A percentile compares a stretch with the other conserved stretches of the same genome.
These are phyloP conservation scores for Drosophila parvula DNA, from an alignment of 1,140 invertebrate genomes.

Conservation along the genomic window DNA sequence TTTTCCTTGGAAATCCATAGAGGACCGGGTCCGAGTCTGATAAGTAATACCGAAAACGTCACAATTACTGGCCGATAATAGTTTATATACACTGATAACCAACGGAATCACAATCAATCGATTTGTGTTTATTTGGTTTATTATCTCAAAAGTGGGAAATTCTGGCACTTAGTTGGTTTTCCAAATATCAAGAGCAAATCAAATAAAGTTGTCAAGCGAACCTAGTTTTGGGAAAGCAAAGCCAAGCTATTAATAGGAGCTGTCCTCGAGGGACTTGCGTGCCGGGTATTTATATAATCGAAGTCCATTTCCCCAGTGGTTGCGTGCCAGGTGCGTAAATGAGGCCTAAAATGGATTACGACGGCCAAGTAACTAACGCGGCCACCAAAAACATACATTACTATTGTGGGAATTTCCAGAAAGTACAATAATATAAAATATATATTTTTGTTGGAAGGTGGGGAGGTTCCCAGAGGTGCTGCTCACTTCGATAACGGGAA, in stretches of 20 bases:
- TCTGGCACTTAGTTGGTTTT: constrained; percentile 28
- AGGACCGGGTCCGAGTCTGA: not conserved
- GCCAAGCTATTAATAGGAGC: constrained; percentile 22
- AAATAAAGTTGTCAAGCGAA: constrained; percentile 20
- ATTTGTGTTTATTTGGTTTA: constrained; percentile 35
- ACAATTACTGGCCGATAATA: not conserved
- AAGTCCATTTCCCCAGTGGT: constrained; percentile 27
- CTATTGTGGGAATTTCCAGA: constrained; percentile 39
- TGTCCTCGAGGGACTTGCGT: constrained; percentile 46
- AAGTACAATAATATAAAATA: constrained; percentile 11
- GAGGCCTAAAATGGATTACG: constrained; percentile 38
- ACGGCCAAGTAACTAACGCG: constrained; percentile 6
- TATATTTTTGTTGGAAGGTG: not conserved
- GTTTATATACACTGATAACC: constrained; percentile 23
- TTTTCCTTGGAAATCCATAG: constrained; percentile 7
- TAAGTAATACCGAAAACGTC: constrained; percentile 18
- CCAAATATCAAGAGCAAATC: constrained; percentile 1
- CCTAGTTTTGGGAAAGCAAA: not conserved
- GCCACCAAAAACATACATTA: constrained; percentile 1
- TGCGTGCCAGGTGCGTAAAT: constrained; percentile 32
- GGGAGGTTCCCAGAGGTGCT: not conserved
- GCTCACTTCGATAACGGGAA: constrained; percentile 6
- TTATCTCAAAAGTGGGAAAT: constrained; percentile 31
- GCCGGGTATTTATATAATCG: constrained; percentile 57
- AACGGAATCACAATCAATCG: constrained; percentile 31